Base-by-base conservation (phyloP, 1,140 invertebrate genomes). In the Neocloeon triangulifer region DNA sequence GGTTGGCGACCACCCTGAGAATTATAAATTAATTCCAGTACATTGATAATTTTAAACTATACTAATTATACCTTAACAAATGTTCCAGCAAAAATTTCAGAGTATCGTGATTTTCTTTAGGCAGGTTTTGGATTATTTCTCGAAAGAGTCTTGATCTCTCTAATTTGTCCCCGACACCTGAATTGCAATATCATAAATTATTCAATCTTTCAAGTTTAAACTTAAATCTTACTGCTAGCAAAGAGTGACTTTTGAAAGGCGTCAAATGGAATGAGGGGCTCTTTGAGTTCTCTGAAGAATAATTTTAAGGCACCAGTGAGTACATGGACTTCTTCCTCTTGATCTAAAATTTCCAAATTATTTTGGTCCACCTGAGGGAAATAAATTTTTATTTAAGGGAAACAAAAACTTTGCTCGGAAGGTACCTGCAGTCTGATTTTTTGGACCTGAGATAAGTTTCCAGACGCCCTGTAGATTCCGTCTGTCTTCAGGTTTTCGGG, bases 211-310 rank as follows among this genome's bases (percentile, higher is more conserved):
- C 22, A 23, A 23, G 22, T 23, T 23, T 23, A 23, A n/a, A 27
- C 10, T 32, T 13, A 27, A 45, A 35, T 71, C 69, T 62, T 59
- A 79, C 73, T 64, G 38, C 69, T 71, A 25, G 70, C 73, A 40
- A 61, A 55, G 21, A 78, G 53, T 22, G 79, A 61, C 47, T 67
- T 66, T 39, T 75, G 64, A 48, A 82, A 85, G 25, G 70, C 55
- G 25, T 62, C 56, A 46, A 63, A 73, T 1, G 85, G 79, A 45
- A 94, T 80, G 1, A 92, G 56, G 1, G 86, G 85, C 43, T 86
- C 77, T 44, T 77, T 76, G 25, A 95, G 61, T 52, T 94, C 88
- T 19, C 88, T 53, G 55, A 94, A 92, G 59, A 94, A 95, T 39
- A 92, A 59, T 55, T 95, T 95, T 20, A 94, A 54, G 10, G 82